These are phyloP conservation scores for Halocaridina rubra DNA, from an alignment of 2,888 invertebrate species.

Conservation along the genomic window DNA sequence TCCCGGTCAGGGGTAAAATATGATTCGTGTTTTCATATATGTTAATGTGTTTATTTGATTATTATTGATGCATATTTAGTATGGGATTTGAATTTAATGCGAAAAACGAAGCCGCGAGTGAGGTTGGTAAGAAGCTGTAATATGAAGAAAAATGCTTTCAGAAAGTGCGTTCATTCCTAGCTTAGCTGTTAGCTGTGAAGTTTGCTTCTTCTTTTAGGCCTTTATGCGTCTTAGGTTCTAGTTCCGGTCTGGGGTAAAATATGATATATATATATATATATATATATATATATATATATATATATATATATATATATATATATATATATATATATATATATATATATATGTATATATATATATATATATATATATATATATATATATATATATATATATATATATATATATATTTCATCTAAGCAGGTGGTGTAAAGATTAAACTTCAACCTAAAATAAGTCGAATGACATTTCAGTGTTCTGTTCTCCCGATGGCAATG, in stretches of 20 bases:
- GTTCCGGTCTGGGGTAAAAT: too few relatives aligned
- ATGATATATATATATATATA: too few relatives aligned
- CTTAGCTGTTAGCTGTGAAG: neutral
- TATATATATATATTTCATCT: neutral
- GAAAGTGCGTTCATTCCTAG: neutral
- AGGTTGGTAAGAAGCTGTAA: too few relatives aligned
- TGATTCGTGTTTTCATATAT: neutral
- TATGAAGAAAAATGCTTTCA: too few relatives aligned
- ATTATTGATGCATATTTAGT: too few relatives aligned
- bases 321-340: neutral
- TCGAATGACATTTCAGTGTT: too few relatives aligned
- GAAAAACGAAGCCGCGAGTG: too few relatives aligned
- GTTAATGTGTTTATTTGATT: too few relatives aligned
- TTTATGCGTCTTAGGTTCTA: neutral
- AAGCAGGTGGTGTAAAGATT: neutral
- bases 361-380: neutral
- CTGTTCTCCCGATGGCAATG: too few relatives aligned
- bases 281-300: neutral
- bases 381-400: neutral
- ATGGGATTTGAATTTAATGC: too few relatives aligned
- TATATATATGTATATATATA: neutral
- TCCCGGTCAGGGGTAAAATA: too few relatives aligned
- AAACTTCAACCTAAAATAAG: too few relatives aligned
- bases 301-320: neutral
- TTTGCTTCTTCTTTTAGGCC: neutral